Conservation (phyloP, 1,140 invertebrate genomes). For the Sinonovacula constricta region DNA sequence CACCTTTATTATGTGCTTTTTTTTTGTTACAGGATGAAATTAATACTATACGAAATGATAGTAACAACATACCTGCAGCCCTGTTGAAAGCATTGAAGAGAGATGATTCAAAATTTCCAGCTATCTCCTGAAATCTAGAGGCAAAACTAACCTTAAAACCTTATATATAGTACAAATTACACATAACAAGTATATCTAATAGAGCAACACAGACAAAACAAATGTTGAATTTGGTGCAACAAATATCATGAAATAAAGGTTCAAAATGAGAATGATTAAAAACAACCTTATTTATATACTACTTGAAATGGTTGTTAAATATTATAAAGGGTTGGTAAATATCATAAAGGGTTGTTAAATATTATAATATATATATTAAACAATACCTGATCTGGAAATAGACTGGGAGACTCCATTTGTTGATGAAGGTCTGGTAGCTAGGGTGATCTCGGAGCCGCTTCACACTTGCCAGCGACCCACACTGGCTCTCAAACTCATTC, state of each 20-base stretch:
- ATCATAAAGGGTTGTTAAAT: no score
- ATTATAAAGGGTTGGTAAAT: no score
- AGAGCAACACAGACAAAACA: no score
- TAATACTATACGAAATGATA: no score
- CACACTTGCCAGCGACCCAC: conserved; percentile 81
- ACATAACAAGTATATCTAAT: background rate
- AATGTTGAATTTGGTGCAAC: no score
- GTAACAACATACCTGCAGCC: conserved; percentile 61
- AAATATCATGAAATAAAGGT: no score
- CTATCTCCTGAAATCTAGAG: conserved; percentile 89
- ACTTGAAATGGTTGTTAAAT: no score
- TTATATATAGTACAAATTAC: background rate
- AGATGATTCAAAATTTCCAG: conserved; percentile 83
- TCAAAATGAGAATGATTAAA: no score
- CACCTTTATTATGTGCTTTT: no score
- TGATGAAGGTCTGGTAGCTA: conserved; percentile 83
- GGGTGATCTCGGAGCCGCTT: conserved; percentile 75
- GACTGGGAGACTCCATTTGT: conserved; percentile 95
- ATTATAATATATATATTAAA: no score
- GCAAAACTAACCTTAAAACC: conserved; percentile 3
- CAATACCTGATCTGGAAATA: conserved; percentile 92
- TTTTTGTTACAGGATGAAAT: no score
- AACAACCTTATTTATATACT: no score
- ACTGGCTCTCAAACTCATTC: conserved; percentile 85
- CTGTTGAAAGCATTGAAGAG: conserved; percentile 78